phyloP scores from a whole-genome alignment of 2,113 vertebrate species.

The Talpa occidentalis region DNA sequence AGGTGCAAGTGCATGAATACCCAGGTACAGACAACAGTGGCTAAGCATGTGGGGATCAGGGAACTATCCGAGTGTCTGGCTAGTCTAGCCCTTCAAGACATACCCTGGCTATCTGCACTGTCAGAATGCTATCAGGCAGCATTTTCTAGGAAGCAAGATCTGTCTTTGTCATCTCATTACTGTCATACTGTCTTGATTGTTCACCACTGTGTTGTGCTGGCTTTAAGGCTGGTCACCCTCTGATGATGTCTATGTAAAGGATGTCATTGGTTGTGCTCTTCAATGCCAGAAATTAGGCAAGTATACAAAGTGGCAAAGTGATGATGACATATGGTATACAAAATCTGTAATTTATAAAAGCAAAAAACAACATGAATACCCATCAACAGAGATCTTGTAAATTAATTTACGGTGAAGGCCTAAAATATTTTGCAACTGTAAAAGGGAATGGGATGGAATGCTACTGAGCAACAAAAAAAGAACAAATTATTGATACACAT shows the following conservation, averaged over 20 bases:
- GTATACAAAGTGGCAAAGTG: conserved; percentile 4
- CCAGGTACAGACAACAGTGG: background rate
- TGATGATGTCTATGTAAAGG: background rate
- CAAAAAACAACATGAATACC: conserved; percentile 9
- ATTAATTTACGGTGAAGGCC: conserved; percentile 2
- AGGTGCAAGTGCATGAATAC: background rate
- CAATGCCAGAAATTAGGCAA: conserved; percentile 53
- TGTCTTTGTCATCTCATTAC: conserved; percentile 14
- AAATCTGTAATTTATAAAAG: conserved; percentile 40
- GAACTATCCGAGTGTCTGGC: background rate
- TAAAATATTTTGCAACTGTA: background rate
- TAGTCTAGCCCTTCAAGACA: background rate
- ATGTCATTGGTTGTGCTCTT: background rate
- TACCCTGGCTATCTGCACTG: background rate
- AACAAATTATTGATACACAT: background rate
- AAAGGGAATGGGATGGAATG: conserved; percentile 35
- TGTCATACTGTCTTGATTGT: background rate
- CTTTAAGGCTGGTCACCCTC: background rate
- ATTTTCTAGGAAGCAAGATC: conserved; percentile 39
- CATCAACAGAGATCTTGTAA: background rate
- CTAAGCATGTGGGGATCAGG: background rate
- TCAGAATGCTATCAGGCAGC: background rate
- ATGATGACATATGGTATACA: background rate
- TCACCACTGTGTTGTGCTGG: background rate
- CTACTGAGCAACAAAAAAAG: background rate